A percentile compares a stretch with the other conserved stretches of the same genome.
These are phyloP conservation scores for Eurois occulta DNA, from an alignment of 2,888 invertebrate genomes.

Conservation along the genomic window DNA sequence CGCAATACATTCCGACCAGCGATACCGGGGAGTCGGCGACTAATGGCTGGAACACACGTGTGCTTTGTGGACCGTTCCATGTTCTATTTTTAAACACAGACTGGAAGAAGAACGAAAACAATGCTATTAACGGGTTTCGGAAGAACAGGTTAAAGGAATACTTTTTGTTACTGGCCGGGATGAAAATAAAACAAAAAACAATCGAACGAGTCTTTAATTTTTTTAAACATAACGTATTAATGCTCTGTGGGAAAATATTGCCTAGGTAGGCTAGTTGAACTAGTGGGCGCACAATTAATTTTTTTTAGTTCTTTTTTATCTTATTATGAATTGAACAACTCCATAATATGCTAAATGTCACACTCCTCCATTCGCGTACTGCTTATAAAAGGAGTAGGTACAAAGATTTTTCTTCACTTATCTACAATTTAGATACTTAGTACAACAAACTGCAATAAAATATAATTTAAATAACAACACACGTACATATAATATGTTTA, in stretches of 20 bases:
- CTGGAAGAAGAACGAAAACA: constrained; percentile 52
- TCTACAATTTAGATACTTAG: neutral
- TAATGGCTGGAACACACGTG: constrained; percentile 74
- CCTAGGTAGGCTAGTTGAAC: constrained; percentile 10
- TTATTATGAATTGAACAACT: neutral
- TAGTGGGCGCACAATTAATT: neutral
- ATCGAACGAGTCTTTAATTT: neutral
- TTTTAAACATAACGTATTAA: neutral
- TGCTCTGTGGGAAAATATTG: constrained; percentile 32
- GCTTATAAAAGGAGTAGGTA: neutral
- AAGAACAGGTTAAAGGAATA: constrained; percentile 43
- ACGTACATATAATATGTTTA: neutral
- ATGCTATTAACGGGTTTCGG: constrained; percentile 44
- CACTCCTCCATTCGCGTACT: neutral
- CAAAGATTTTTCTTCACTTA: neutral
- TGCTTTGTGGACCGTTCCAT: constrained; percentile 61
- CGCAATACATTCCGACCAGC: constrained; percentile 77
- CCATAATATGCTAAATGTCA: neutral
- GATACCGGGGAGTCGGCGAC: constrained; percentile 69
- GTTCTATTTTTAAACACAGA: constrained; percentile 60
- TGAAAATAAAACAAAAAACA: constrained; percentile 22
- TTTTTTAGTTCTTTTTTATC: neutral
- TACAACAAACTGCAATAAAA: neutral
- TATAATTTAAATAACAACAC: constrained; percentile 14
- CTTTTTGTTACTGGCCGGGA: constrained; percentile 31